Evolutionary conservation across 2,113 vertebrate genomes (phyloP).

Genomic region (Elephantulus edwardii): DNA sequence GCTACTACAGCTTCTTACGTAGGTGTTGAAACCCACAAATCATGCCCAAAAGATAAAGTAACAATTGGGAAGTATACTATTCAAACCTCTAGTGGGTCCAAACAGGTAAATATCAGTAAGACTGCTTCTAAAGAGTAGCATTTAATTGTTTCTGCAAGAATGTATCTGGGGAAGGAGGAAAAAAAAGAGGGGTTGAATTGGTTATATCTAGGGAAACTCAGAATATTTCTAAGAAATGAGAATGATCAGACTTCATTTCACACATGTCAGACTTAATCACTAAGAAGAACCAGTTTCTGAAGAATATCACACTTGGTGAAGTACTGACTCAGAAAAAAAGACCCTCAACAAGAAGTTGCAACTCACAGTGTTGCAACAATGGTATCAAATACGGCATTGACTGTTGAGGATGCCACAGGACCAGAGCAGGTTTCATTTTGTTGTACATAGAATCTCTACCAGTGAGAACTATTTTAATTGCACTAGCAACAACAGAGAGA

Average conservation of each 20-base stretch:
- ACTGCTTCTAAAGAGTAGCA: slow-evolving; percentile 8
- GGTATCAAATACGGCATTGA: background rate
- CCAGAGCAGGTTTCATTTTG: background rate
- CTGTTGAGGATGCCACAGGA: background rate
- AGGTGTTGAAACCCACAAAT: background rate
- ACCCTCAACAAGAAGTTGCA: background rate
- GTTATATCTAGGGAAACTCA: background rate
- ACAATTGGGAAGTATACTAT: background rate
- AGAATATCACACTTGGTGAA: background rate
- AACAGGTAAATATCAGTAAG: background rate
- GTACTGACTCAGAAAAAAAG: too few relatives aligned
- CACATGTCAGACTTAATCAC: background rate
- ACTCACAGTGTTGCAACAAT: background rate
- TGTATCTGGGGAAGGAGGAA: too few relatives aligned
- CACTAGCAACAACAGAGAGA: background rate
- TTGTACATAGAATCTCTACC: background rate
- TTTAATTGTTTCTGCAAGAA: slow-evolving; percentile 23
- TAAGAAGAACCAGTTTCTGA: background rate
- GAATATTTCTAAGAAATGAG: background rate
- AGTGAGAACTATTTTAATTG: background rate
- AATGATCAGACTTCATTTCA: background rate
- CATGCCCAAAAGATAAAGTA: slow-evolving; percentile 33
- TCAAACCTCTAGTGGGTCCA: background rate
- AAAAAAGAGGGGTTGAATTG: background rate
- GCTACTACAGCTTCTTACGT: too few relatives aligned